Evolutionary conservation across 2,797 vertebrate genomes (phyloP).

Genomic region (Parotocinclus haroldoi): DNA sequence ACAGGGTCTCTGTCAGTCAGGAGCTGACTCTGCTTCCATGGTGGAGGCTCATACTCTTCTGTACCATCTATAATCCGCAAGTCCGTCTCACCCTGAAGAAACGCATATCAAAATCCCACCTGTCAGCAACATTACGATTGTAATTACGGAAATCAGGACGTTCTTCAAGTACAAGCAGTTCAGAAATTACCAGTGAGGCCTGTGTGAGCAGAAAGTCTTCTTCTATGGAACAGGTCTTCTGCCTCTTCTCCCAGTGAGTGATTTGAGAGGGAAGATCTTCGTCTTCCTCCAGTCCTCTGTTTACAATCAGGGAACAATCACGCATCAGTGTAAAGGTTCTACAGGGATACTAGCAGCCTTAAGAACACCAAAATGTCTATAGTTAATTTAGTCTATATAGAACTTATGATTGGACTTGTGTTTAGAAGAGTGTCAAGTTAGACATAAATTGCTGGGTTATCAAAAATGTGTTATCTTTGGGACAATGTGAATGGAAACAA

Average conservation of each 20-base stretch:
- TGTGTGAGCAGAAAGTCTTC: slow-evolving; percentile 63
- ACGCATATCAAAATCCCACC: background rate
- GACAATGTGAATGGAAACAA: too few relatives aligned
- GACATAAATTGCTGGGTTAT: too few relatives aligned
- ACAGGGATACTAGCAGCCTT: too few relatives aligned
- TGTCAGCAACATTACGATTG: background rate
- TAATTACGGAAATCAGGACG: background rate
- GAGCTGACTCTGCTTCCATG: slow-evolving; percentile 52
- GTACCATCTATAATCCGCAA: slow-evolving; percentile 55
- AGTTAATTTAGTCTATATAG: too few relatives aligned
- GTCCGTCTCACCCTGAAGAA: slow-evolving; percentile 50
- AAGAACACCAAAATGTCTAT: too few relatives aligned
- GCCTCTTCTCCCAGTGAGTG: slow-evolving; percentile 58
- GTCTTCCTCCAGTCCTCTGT: slow-evolving; percentile 52
- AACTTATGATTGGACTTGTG: too few relatives aligned
- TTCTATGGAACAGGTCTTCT: slow-evolving; percentile 53
- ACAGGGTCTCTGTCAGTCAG: slow-evolving; percentile 72
- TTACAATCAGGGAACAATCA: background rate
- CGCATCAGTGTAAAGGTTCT: background rate
- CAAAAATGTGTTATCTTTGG: too few relatives aligned
- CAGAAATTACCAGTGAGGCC: slow-evolving; percentile 59
- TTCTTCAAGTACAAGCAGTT: too few relatives aligned
- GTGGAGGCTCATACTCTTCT: slow-evolving; percentile 39
- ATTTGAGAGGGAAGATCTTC: slow-evolving; percentile 47
- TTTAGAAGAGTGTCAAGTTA: too few relatives aligned